Percentiles rank a stretch among this genome's conserved stretches.
Evolutionary conservation across 37 sponge, comb jelly and placozoan genomes (phyloP).

Genomic region (Aplysina aerophoba): DNA sequence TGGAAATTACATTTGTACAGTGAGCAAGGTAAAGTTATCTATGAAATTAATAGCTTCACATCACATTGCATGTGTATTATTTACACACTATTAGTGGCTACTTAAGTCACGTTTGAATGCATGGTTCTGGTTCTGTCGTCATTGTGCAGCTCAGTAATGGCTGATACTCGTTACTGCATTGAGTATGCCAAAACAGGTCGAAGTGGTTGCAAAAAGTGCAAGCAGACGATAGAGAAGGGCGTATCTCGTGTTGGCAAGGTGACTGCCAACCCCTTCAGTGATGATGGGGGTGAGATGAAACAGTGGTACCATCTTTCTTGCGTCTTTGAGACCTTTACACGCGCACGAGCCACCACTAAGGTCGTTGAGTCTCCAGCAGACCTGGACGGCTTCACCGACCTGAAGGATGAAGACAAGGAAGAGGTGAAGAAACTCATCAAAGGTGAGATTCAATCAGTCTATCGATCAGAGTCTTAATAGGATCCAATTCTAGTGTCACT

Average conservation of each 20-base stretch:
- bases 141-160: too few species aligned
- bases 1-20: too few species aligned
- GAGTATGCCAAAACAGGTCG: constrained; percentile 95
- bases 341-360: constrained; percentile 91
- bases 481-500: too few species aligned
- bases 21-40: too few species aligned
- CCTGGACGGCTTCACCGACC: constrained; percentile 83
- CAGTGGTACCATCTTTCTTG: constrained; percentile 94
- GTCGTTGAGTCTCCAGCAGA: constrained; percentile 93
- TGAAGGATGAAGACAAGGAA: constrained; percentile 84
- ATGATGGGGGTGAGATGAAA: constrained; percentile 93
- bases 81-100: too few species aligned
- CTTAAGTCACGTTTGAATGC: too few species aligned
- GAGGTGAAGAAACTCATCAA: constrained; percentile 79
- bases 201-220: constrained; percentile 97
- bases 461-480: too few species aligned
- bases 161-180: constrained; percentile 74
- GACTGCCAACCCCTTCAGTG: constrained; percentile 92
- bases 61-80: too few species aligned
- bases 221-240: constrained; percentile 86
- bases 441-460: constrained; percentile 6
- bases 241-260: constrained; percentile 85
- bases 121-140: too few species aligned
- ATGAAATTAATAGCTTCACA: too few species aligned
- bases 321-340: constrained; percentile 88